Conservation (phyloP, 2,113 vertebrate species). For the Mastomys coucha region DNA sequence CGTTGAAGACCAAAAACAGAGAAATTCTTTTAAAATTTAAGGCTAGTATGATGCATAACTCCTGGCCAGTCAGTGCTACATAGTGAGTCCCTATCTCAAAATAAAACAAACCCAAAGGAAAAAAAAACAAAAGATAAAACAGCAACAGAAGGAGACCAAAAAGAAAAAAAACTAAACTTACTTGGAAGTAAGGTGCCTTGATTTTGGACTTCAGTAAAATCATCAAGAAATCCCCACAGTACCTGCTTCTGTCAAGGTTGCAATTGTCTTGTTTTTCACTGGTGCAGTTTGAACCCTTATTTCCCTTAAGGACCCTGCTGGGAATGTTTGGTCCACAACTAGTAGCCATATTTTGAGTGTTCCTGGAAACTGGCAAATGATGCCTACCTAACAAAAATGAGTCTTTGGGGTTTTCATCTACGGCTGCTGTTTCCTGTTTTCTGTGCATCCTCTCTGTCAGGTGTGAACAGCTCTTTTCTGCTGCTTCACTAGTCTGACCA, state of each 20-base stretch:
- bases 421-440: no score
- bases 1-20: background rate
- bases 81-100: background rate
- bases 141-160: background rate
- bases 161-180: background rate
- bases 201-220: conserved; percentile 39
- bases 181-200: background rate
- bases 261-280: background rate
- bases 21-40: no score
- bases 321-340: background rate
- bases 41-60: background rate
- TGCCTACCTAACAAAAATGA: background rate
- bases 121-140: background rate
- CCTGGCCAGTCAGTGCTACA: background rate
- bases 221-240: background rate
- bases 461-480: rapidly evolving
- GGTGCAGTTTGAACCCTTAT: background rate
- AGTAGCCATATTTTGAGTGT: background rate
- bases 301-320: background rate
- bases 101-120: background rate
- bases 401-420: background rate
- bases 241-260: background rate
- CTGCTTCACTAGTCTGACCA: background rate
- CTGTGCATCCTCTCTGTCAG: background rate
- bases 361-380: background rate